Base-by-base conservation (phyloP, 1,140 invertebrate species). In the Agrypnia vestita region DNA sequence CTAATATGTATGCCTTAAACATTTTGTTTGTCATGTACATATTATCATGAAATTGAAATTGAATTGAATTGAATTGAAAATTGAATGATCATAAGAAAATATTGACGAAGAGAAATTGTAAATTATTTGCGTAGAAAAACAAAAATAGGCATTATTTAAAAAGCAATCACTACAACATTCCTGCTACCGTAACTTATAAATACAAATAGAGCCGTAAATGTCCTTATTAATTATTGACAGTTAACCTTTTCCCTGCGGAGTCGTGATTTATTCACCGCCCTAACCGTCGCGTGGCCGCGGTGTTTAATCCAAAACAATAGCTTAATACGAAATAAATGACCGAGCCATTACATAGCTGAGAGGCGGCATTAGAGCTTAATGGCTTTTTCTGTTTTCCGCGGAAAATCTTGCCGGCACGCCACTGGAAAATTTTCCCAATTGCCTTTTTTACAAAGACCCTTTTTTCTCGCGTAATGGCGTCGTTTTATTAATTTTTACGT, bases 261-360 rank as follows among this genome's bases (percentile, higher is more conserved):
- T 49, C 15, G 10, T 76, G 43, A 49, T 62, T 61, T 35, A 61
- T 76, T 43, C 35, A 76, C 0, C 15, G 74, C n/a, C 11, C 47
- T 47, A 21, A 49, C 19, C 44, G 47, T 61, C 56, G 71, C 71
- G 15, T 56, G 71, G 51, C 44, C 21, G 35, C 0, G 9, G 51
- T 74, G 44, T 74, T 74, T 74, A 74, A 56, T 74, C 71, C 53
- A 55, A 25, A 44, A 55, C 71, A 17, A 74, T 56, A 43, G 71
- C 71, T 74, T 74, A 74, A 74, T 74, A 74, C 51, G 71, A 74
- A 74, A 74, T 74, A 56, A 56, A 74, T 74, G 49, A 56, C 51
- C 15, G 43, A 15, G 9, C 61, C 17, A 71, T 71, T 71, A 71
- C 67, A 19, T 11, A 51, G 46, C 67, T 51, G 67, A 71, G 49